Evolutionary conservation across 2,113 vertebrate species (phyloP), one percentile per base, ranked within the genome.

Genomic region (Ictalurus punctatus): DNA sequence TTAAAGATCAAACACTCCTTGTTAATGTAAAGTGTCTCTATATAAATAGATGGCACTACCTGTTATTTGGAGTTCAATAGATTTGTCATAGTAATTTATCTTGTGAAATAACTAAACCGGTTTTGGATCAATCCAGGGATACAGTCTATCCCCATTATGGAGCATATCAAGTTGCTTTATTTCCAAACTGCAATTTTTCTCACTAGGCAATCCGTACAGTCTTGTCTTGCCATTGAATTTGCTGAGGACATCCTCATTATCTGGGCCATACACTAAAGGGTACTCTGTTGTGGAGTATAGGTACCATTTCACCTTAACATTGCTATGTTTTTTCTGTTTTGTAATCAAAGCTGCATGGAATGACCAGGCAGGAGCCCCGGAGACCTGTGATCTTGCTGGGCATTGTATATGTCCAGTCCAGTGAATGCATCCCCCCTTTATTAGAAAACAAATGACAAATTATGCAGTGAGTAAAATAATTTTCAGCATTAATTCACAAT

Each of bases 331-430:
- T 84, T 21, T 84, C 25, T 9, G 1, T 56, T 44, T 8, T 89
- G 85, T 93, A 94, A 17, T 83, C 86, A 84, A 94, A 95, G 56
- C 30, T 89, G n/a, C 88, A 89, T 14, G 88, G 88, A 79, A 89
- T 89, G 83, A 89, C 73, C 4, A 89, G n/a, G 59, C 88, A 89
- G 23, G 88, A 85, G 25, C 73, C 83, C 8, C 4, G 83, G 8
- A 89, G 44, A 10, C 73, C 88, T 85, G 8, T 89, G n/a, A 89
- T 85, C 44, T 34, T 89, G 13, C 25, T 89, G n/a, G 87, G 87
- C 83, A 89, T 84, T 27, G 71, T 84, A 61, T 78, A 88, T 12
- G 82, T 88, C 87, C 87, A 88, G n/a, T 89, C 87, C 82, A 78
- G 12, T 10, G 71, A 56, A 13, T 23, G 40, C 83, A 85, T 84